phyloP scores from a whole-genome alignment of 2,113 vertebrate genomes.

The Semnopithecus entellus region DNA sequence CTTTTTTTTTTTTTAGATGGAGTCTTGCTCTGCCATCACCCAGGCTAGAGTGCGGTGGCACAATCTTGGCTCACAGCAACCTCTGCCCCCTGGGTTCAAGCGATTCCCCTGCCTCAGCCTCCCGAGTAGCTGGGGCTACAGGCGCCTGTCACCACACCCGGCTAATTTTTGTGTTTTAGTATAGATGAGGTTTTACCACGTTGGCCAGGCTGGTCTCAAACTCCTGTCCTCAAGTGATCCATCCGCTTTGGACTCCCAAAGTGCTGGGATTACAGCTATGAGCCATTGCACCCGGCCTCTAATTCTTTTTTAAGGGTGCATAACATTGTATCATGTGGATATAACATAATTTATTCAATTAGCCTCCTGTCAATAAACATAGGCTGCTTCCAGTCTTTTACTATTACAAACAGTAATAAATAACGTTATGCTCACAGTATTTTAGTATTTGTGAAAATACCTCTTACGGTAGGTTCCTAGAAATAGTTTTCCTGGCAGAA shows the following conservation, averaged over 20 bases:
- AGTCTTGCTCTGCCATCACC: no score
- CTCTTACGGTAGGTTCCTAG: neutral
- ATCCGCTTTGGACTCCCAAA: no score
- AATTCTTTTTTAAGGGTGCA: neutral
- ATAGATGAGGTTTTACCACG: no score
- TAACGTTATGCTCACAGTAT: neutral
- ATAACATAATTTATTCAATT: neutral
- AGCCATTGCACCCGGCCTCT: no score
- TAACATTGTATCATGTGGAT: neutral
- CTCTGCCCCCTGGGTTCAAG: no score
- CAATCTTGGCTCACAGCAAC: rapidly evolving
- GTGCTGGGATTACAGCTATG: no score
- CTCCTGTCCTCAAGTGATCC: no score
- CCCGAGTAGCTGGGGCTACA: no score
- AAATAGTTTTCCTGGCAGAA: neutral
- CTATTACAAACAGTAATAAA: neutral
- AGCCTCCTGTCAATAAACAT: neutral
- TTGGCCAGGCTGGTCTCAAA: no score
- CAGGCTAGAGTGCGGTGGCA: no score
- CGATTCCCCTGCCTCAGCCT: no score
- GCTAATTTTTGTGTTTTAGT: no score
- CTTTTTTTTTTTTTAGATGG: neutral
- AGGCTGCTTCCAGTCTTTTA: neutral
- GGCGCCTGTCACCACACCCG: rapidly evolving
- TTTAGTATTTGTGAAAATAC: neutral